These are phyloP conservation scores for Anguilla rostrata DNA, from an alignment of 2,113 vertebrate genomes.

Conservation along the genomic window DNA sequence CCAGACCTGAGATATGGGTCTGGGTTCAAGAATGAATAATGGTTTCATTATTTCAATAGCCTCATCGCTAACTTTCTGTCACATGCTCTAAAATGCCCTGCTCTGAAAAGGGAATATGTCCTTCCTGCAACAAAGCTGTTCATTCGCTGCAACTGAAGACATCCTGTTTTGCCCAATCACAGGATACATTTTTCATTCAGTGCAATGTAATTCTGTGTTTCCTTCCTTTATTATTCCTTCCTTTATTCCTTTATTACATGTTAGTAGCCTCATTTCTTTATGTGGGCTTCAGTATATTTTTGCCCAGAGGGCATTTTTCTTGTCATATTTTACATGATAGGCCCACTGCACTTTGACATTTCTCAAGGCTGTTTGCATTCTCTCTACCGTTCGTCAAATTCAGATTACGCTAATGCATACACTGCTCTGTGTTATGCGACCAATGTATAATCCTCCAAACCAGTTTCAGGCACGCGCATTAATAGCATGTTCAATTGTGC, in stretches of 20 bases:
- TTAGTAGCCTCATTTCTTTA: background rate
- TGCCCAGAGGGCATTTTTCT: background rate
- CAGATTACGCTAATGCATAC: background rate
- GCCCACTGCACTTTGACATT: background rate
- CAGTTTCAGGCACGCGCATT: background rate
- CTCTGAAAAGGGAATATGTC: too few species aligned
- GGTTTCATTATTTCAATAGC: background rate
- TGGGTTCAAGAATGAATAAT: background rate
- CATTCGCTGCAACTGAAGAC: too few species aligned
- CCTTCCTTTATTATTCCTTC: too few species aligned
- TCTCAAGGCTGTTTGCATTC: background rate
- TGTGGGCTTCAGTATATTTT: background rate
- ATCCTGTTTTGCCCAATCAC: background rate
- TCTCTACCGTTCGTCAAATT: background rate
- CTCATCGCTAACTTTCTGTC: background rate
- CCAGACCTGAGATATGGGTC: too few species aligned
- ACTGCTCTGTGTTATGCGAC: background rate
- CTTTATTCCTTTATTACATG: background rate
- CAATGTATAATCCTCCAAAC: background rate
- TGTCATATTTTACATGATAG: background rate
- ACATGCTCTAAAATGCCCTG: too few species aligned
- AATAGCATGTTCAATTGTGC: background rate
- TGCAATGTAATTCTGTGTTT: background rate
- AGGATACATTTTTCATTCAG: background rate
- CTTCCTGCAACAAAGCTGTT: too few species aligned